Base-by-base conservation (phyloP, 2,888 invertebrate species). In the Gisinianus flammeolus region DNA sequence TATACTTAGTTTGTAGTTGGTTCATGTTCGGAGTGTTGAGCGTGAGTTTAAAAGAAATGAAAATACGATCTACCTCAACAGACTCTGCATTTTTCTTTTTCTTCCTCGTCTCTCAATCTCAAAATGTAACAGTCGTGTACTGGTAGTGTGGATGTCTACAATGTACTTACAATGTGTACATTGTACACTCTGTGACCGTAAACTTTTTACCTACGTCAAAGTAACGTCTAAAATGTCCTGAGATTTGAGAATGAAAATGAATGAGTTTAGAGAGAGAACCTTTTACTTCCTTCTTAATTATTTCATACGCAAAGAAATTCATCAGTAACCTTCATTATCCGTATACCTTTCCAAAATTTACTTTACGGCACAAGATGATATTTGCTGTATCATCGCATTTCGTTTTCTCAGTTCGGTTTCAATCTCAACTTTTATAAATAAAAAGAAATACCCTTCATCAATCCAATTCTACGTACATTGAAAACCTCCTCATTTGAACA, bases 1-100 rank as follows among this genome's bases (percentile, higher is more conserved):
- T n/a, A n/a, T n/a, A n/a, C n/a, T n/a, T n/a, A n/a, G n/a, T 16
- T 44, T 16, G 44, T 44, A 16, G 19, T 44, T 44, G 44, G 44
- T 44, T 44, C 44, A 44, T 44, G 44, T 44, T 58, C 22, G 26
- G 24, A 22, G 64, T 26, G 64, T 28, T 26, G 67, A 67, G 33
- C n/a, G 68, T 44, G n/a, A n/a, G 68, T 68, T 30, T 68, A 68
- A 35, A 68, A 68, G n/a, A 22, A 30, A 26, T 44, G 28, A 26
- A 22, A 68, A 44, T 44, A n/a, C 5, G 71, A 74, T 66, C 74
- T 74, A 74, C 74, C 74, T 74, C 74, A 74, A 74, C 74, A 74
- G 52, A 28, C 64, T 22, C 31, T 73, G 44, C 74, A 66, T 44
- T 67, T 33, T 58, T n/a, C n/a, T n/a, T n/a, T 19, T 71, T 69